Evolutionary conservation across 1,140 invertebrate genomes (phyloP).

Genomic region (Drosophila ogumai): DNA sequence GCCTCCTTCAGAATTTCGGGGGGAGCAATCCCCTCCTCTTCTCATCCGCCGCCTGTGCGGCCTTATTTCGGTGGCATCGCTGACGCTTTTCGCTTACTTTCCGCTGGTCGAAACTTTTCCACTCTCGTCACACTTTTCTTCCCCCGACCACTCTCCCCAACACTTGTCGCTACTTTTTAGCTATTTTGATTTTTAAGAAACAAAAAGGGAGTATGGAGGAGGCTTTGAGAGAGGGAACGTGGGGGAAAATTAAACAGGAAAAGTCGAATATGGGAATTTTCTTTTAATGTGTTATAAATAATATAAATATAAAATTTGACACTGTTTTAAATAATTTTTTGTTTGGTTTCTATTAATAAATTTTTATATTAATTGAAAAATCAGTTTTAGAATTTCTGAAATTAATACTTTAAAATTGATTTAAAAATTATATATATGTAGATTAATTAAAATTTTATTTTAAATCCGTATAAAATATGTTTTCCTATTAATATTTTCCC

Average conservation of each 20-base stretch:
- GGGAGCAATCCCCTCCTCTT: not conserved
- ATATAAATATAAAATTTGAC: not conserved
- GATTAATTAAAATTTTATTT: too few relatives aligned
- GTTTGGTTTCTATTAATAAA: not conserved
- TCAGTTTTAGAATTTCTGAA: too few relatives aligned
- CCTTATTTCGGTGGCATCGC: constrained; percentile 46
- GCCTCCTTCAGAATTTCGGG: constrained; percentile 32
- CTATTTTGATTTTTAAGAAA: constrained; percentile 81
- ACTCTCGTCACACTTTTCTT: constrained; percentile 49
- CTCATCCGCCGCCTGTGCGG: constrained; percentile 8
- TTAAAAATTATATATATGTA: too few relatives aligned
- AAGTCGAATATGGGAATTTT: not conserved
- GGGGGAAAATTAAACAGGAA: not conserved
- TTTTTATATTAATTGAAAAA: not conserved
- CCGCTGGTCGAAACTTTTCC: constrained; percentile 66
- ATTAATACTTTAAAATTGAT: too few relatives aligned
- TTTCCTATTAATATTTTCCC: too few relatives aligned
- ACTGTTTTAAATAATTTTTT: not conserved
- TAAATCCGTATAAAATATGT: too few relatives aligned
- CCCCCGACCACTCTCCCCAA: constrained; percentile 32
- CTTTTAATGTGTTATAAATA: not conserved
- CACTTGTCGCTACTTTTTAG: constrained; percentile 82
- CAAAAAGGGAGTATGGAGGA: constrained; percentile 67
- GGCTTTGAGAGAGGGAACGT: not conserved
- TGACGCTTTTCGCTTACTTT: constrained; percentile 56